These are phyloP conservation scores for Rhabditoides inermis DNA, from an alignment of 2,888 invertebrate genomes.

Conservation along the genomic window DNA sequence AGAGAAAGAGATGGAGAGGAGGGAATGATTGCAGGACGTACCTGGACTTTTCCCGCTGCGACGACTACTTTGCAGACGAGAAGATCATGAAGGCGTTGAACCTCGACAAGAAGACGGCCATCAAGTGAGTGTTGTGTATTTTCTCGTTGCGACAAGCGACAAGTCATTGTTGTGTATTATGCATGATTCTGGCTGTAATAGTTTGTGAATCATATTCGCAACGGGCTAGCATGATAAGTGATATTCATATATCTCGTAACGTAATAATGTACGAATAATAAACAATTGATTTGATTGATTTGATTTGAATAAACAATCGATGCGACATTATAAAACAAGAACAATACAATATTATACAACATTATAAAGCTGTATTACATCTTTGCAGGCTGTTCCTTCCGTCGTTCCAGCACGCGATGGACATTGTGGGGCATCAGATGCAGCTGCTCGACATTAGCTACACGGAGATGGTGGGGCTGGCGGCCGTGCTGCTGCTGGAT, in stretches of 20 bases:
- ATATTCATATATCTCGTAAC: too few species aligned
- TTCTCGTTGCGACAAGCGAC: too few species aligned
- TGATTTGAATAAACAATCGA: too few species aligned
- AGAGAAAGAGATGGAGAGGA: too few species aligned
- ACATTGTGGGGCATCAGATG: constrained; percentile 34
- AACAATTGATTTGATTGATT: too few species aligned
- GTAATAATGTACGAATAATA: too few species aligned
- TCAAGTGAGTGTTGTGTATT: constrained; percentile 18
- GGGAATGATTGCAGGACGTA: constrained; percentile 32
- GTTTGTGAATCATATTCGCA: too few species aligned
- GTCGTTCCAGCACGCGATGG: constrained; percentile 40
- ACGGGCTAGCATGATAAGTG: too few species aligned
- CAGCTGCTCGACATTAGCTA: constrained; percentile 26
- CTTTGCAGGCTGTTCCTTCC: constrained; percentile 39
- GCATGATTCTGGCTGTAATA: too few species aligned
- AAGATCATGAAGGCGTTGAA: constrained; percentile 35
- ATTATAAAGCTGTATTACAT: not conserved
- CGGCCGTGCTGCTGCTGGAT: constrained; percentile 35
- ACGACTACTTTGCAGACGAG: constrained; percentile 31
- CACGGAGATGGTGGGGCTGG: constrained; percentile 32
- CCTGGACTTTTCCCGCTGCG: constrained; percentile 31
- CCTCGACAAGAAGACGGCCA: constrained; percentile 34
- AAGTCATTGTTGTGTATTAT: too few species aligned
- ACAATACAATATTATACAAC: not conserved
- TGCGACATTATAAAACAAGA: too few species aligned